A percentile compares a stretch with the other conserved stretches of the same genome.
Evolutionary conservation across 2,888 invertebrate genomes (phyloP).

Genomic region (Chrysina gloriosa): DNA sequence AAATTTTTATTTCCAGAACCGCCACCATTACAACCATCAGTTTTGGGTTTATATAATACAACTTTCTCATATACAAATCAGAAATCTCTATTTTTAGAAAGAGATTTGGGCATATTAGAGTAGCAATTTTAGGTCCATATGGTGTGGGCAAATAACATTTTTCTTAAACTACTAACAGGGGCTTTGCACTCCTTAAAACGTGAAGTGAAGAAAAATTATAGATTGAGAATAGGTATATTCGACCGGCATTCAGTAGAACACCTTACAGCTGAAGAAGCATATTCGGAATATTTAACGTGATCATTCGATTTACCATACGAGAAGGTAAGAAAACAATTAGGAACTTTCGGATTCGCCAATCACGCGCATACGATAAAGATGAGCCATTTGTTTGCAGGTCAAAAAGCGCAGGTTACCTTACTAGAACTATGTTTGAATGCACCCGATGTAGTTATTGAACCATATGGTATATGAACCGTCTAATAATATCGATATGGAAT

Average conservation of each 20-base stretch:
- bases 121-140: constrained; percentile 95
- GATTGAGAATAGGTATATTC: constrained; percentile 95
- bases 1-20: constrained; percentile 99
- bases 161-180: constrained; percentile 91
- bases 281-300: constrained; percentile 94
- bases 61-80: too few species aligned
- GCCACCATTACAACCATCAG: constrained; percentile 95
- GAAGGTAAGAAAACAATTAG: constrained; percentile 92
- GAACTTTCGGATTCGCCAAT: constrained; percentile 95
- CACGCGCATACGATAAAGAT: constrained; percentile 99
- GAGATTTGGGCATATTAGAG: constrained; percentile 97
- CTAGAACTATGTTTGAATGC: constrained; percentile 96
- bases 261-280: constrained; percentile 94
- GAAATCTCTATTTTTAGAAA: constrained; percentile 68
- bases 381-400: constrained; percentile 89
- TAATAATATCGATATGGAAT: constrained; percentile 99
- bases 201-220: constrained; percentile 91
- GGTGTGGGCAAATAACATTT: constrained; percentile 99
- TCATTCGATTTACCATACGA: constrained; percentile 82
- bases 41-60: constrained; percentile 93
- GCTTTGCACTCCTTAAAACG: constrained; percentile 85
- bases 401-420: constrained; percentile 92
- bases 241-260: constrained; percentile 99
- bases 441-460: constrained; percentile 97
- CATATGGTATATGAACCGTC: constrained; percentile 99